Evolutionary conservation across 2,888 invertebrate genomes (phyloP).

Genomic region (Argyresthia goedartella): DNA sequence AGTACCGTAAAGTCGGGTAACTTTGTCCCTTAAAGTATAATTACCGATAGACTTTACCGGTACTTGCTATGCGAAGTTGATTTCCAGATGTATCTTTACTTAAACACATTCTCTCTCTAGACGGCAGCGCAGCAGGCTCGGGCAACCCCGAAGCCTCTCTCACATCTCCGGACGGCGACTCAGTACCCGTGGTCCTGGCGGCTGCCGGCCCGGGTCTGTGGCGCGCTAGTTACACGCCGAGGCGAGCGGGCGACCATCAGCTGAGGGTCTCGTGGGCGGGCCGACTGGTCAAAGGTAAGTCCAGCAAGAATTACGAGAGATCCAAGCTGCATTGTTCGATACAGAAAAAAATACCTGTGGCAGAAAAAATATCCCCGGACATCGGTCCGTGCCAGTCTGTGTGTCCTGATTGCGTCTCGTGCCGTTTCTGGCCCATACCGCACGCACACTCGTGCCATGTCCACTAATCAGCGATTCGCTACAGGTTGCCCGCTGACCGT

Average conservation of each 20-base stretch:
- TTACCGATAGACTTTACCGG: no score
- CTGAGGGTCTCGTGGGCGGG: slow-evolving; percentile 96
- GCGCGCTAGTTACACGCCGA: slow-evolving; percentile 91
- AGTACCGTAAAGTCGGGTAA: no score
- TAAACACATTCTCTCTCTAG: slow-evolving; percentile 16
- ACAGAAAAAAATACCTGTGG: neutral
- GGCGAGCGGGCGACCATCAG: slow-evolving; percentile 83
- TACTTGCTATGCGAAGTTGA: no score
- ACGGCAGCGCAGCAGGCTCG: slow-evolving; percentile 73
- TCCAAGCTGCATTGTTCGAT: neutral
- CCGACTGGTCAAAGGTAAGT: slow-evolving; percentile 77
- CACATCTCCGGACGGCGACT: slow-evolving; percentile 81
- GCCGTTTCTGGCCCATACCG: neutral
- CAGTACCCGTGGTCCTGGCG: slow-evolving; percentile 81
- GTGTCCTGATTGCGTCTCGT: neutral
- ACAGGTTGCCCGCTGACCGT: slow-evolving; percentile 89
- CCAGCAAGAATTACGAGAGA: neutral
- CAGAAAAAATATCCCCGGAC: neutral
- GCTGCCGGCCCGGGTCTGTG: slow-evolving; percentile 91
- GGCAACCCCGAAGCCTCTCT: slow-evolving; percentile 83
- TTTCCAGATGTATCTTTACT: no score
- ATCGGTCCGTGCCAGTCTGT: neutral
- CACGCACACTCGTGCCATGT: neutral
- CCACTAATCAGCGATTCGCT: neutral
- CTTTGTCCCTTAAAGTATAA: no score